phyloP scores from a whole-genome alignment of 2,888 invertebrate species.

The Lagria hirta region DNA sequence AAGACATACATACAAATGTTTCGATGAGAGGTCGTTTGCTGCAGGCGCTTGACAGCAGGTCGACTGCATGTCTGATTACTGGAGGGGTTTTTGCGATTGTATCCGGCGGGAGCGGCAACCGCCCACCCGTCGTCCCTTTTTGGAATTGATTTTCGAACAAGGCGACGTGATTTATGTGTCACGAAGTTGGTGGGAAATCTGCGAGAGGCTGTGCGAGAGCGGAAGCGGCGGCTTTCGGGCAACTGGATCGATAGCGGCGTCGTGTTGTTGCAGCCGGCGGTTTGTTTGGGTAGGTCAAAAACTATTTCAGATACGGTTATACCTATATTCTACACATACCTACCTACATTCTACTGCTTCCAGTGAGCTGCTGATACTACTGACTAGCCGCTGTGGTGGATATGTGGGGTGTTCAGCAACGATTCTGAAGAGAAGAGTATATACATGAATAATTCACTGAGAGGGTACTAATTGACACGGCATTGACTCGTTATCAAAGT shows the following conservation, averaged over 20 bases:
- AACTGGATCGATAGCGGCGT: slow-evolving; percentile 20
- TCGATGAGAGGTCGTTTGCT: too few relatives aligned
- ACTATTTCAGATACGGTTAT: slow-evolving; percentile 26
- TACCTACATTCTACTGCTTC: too few relatives aligned
- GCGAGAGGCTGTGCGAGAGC: slow-evolving; percentile 25
- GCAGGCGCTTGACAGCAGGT: too few relatives aligned
- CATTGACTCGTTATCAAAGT: slow-evolving; percentile 16
- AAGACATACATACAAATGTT: too few relatives aligned
- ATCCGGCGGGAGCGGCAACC: too few relatives aligned
- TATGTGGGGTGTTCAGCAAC: too few relatives aligned
- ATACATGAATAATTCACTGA: slow-evolving; percentile 19
- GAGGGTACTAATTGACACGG: slow-evolving; percentile 12
- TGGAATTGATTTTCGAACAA: slow-evolving; percentile 25
- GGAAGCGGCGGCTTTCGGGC: slow-evolving; percentile 24
- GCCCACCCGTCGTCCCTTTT: not conserved
- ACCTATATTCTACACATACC: slow-evolving; percentile 16
- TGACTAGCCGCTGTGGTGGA: too few relatives aligned
- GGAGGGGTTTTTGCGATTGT: too few relatives aligned
- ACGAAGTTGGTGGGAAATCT: slow-evolving; percentile 30
- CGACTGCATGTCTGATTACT: too few relatives aligned
- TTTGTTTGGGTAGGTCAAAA: slow-evolving; percentile 30
- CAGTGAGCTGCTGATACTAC: too few relatives aligned
- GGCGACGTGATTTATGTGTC: slow-evolving; percentile 29
- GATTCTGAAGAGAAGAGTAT: too few relatives aligned
- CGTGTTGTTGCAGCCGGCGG: slow-evolving; percentile 27